These are phyloP conservation scores for Brevimyrus niger DNA, from an alignment of 2,113 vertebrate species.

Conservation along the genomic window DNA sequence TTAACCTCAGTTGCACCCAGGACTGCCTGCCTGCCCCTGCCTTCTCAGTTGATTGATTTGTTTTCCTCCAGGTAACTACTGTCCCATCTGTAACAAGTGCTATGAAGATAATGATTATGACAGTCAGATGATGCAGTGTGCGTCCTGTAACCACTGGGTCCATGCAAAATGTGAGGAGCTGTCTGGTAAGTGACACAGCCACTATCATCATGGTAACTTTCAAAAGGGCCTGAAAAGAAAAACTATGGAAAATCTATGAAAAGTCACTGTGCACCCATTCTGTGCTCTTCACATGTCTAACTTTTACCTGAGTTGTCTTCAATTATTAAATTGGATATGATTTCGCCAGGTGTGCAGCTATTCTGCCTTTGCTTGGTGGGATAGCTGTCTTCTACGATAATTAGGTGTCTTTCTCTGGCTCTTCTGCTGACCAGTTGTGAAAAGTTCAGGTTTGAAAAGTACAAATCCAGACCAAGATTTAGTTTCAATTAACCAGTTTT, in stretches of 20 bases:
- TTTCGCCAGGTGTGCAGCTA: neutral
- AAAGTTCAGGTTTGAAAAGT: neutral
- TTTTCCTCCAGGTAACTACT: conserved; percentile 72
- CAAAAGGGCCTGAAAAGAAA: neutral
- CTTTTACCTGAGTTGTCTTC: neutral
- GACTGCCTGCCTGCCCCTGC: neutral
- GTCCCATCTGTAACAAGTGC: conserved; percentile 85
- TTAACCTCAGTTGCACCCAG: neutral
- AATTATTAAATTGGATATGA: neutral
- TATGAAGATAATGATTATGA: conserved; percentile 88
- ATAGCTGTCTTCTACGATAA: neutral
- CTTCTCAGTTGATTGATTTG: neutral
- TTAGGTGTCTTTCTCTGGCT: neutral
- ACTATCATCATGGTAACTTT: neutral
- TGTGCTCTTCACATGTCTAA: too few relatives aligned
- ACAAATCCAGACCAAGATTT: neutral
- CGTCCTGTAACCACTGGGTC: conserved; percentile 85
- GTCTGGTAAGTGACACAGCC: conserved; percentile 59
- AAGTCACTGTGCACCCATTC: neutral
- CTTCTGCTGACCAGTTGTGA: neutral
- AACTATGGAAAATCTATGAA: neutral
- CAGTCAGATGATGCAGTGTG: conserved; percentile 90
- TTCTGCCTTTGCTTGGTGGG: neutral
- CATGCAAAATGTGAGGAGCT: conserved; percentile 85
- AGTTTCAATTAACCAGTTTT: neutral